Conservation (phyloP, 2,888 invertebrate species). For the Phaedon cochleariae region DNA sequence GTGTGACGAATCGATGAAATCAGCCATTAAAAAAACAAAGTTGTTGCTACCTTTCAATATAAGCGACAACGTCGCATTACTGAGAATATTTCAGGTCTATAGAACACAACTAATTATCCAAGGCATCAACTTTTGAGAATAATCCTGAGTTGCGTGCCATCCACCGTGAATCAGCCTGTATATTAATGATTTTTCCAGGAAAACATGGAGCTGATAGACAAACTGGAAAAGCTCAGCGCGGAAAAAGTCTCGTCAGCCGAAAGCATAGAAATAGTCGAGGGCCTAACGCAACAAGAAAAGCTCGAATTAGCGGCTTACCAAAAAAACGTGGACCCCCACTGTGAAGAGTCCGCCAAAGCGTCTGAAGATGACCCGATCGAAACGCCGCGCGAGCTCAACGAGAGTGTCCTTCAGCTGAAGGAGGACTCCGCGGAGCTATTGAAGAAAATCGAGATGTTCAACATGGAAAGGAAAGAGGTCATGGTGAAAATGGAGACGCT, state of each 20-base stretch:
- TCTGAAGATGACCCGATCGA: conserved; percentile 41
- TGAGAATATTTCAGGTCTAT: no score
- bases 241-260: conserved; percentile 79
- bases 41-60: no score
- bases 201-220: conserved; percentile 77
- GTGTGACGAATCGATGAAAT: no score
- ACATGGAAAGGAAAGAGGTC: conserved; percentile 74
- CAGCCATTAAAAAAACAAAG: no score
- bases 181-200: conserved; percentile 67
- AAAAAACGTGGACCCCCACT: conserved; percentile 60
- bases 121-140: no score
- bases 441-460: conserved; percentile 74
- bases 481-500: conserved; percentile 73
- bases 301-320: conserved; percentile 75
- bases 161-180: no score
- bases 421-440: conserved; percentile 73
- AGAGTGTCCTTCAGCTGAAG: conserved; percentile 68
- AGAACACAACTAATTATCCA: no score
- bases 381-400: conserved; percentile 63
- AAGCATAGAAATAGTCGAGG: conserved; percentile 79
- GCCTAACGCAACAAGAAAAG: conserved; percentile 75
- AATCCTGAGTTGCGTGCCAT: no score
- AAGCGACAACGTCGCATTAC: no score
- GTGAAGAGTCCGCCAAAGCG: conserved; percentile 43
- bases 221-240: conserved; percentile 75